Evolutionary conservation across 1,140 invertebrate species (phyloP), one percentile per base, ranked within the genome.

Genomic region (Cryptotermes secundus): DNA sequence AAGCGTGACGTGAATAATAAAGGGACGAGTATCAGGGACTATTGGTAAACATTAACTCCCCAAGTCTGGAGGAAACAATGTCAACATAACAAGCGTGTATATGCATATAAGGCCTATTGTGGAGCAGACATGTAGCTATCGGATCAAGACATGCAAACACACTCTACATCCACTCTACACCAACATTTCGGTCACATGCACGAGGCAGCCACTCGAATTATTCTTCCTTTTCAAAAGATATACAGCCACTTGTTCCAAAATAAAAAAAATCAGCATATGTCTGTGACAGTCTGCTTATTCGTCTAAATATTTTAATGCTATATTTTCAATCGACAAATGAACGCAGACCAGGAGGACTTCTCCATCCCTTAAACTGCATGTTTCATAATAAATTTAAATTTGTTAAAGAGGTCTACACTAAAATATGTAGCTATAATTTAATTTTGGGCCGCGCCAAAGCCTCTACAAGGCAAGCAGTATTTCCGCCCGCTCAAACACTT

Each of bases 71-170:
- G n/a, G 7, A 26, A 7, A 72, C 26, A 72, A 72, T 72, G 59
- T 72, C 59, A n/a, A 72, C 59, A 72, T 31, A 3, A 72, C 59
- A 72, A 14, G 14, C 59, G 31, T 72, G 59, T 72, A 72, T 72
- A 72, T 72, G 59, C 59, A 72, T 72, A 72, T 72, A 72, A 72
- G 59, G 59, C 31, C 59, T 72, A 72, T 31, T 72, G 59, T 31
- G 59, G 59, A 26, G 59, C 59, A 31, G 31, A 72, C 59, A 72
- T 72, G 59, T 31, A 72, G 59, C 59, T n/a, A 31, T 72, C 59
- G 0, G 26, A 72, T 72, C 59, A 72, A 26, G 59, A 72, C 59
- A 72, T 72, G 59, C 59, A 72, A 72, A 16, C 59, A 72, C 59
- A 72, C 59, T 72, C 16, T 59, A 7, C 53, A 59, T 22, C 22